A percentile compares a stretch with the other conserved stretches of the same genome.
These are phyloP conservation scores for Sphaerophoria taeniata DNA, from an alignment of 2,888 invertebrate genomes.

Conservation along the genomic window DNA sequence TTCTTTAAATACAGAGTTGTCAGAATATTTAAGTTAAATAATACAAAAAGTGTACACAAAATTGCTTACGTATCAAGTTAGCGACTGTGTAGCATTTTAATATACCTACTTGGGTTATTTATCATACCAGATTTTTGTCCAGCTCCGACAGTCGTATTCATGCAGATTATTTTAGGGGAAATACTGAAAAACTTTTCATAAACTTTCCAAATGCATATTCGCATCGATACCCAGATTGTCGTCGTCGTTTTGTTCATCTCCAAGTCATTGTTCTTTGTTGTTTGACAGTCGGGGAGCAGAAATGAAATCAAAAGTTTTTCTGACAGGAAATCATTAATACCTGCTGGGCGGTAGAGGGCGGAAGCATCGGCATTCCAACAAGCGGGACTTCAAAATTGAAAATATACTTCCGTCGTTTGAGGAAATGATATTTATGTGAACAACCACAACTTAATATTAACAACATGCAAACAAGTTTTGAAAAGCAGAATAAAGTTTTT, in stretches of 20 bases:
- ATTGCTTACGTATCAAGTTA: too few relatives aligned
- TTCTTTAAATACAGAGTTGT: too few relatives aligned
- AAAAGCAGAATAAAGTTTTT: constrained; percentile 34
- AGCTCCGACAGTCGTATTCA: too few relatives aligned
- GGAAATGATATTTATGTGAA: constrained; percentile 12
- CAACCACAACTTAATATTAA: constrained; percentile 32
- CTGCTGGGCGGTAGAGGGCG: not conserved
- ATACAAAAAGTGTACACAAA: too few relatives aligned
- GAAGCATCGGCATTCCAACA: not conserved
- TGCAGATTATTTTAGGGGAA: too few relatives aligned
- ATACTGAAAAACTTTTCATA: too few relatives aligned
- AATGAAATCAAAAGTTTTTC: constrained; percentile 56
- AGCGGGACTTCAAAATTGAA: constrained; percentile 42
- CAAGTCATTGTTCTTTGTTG: not conserved
- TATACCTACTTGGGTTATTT: too few relatives aligned
- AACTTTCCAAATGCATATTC: too few relatives aligned
- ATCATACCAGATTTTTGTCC: too few relatives aligned
- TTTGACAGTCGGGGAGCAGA: constrained; percentile 9
- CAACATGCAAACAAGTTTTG: constrained; percentile 29
- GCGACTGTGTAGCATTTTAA: too few relatives aligned
- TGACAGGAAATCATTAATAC: constrained; percentile 65
- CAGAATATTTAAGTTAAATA: too few relatives aligned
- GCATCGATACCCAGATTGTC: constrained; percentile 9
- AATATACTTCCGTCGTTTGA: constrained; percentile 26
- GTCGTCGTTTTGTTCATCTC: not conserved